phyloP scores from a whole-genome alignment of 2,888 invertebrate genomes.

The Nephrocerus scutellatus region DNA sequence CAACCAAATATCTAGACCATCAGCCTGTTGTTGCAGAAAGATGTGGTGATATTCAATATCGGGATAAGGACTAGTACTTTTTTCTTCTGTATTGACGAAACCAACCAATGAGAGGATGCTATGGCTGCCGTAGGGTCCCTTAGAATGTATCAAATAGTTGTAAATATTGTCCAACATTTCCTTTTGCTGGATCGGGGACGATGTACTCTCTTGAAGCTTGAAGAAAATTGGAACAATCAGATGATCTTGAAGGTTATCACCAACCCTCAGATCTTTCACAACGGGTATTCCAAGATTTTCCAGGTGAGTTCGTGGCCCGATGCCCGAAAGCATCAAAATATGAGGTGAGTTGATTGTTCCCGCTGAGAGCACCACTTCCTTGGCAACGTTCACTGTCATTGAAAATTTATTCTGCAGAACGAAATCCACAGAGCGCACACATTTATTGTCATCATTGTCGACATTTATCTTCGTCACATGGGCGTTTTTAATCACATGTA shows the following conservation, averaged over 20 bases:
- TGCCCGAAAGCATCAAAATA: constrained; percentile 40
- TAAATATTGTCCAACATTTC: constrained; percentile 32
- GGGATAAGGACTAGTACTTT: constrained; percentile 49
- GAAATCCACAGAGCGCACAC: constrained; percentile 48
- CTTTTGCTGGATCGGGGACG: constrained; percentile 28
- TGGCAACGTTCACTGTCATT: constrained; percentile 25
- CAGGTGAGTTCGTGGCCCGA: constrained; percentile 35
- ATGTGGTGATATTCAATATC: constrained; percentile 53
- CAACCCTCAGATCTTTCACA: constrained; percentile 49
- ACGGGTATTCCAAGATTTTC: constrained; percentile 27
- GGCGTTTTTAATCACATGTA: constrained; percentile 54
- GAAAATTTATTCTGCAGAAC: constrained; percentile 47
- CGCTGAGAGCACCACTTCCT: constrained; percentile 40
- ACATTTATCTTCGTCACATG: constrained; percentile 53
- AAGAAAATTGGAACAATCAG: constrained; percentile 50
- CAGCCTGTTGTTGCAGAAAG: constrained; percentile 37
- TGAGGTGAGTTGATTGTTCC: constrained; percentile 41
- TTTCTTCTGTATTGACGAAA: constrained; percentile 52
- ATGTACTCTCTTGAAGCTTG: constrained; percentile 40
- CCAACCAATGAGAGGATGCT: constrained; percentile 48
- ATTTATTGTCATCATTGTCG: constrained; percentile 41
- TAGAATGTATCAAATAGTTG: constrained; percentile 49
- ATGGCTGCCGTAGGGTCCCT: constrained; percentile 49
- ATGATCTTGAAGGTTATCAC: constrained; percentile 74
- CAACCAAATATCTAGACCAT: constrained; percentile 16